Percentiles rank a stretch among this genome's conserved stretches.
phyloP scores from a whole-genome alignment of 2,888 invertebrate genomes.

The Xestoiulus laeticollis region DNA sequence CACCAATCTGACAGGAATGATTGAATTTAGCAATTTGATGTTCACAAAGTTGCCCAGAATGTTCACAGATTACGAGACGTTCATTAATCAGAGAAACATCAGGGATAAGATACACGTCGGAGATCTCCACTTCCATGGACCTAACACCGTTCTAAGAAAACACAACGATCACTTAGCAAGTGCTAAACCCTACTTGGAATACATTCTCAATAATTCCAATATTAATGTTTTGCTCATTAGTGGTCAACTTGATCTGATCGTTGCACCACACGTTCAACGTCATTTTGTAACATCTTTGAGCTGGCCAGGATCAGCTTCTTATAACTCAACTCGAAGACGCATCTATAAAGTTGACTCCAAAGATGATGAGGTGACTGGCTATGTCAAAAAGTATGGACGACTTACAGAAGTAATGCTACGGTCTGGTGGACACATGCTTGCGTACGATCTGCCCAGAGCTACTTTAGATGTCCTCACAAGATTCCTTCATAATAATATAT shows the following conservation, averaged over 20 bases:
- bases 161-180: conserved; percentile 83
- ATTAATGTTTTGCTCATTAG: conserved; percentile 73
- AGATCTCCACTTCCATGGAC: conserved; percentile 72
- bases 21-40: conserved; percentile 79
- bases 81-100: conserved; percentile 72
- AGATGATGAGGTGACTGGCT: conserved; percentile 74
- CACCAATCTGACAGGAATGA: conserved; percentile 78
- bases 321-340: conserved; percentile 28
- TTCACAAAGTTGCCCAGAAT: conserved; percentile 65
- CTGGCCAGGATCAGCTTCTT: conserved; percentile 60
- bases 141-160: conserved; percentile 76
- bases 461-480: conserved; percentile 77
- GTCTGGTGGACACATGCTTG: conserved; percentile 85
- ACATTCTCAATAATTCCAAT: conserved; percentile 62
- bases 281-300: background rate
- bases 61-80: conserved; percentile 68
- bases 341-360: conserved; percentile 56
- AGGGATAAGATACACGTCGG: conserved; percentile 86
- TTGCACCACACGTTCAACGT: conserved; percentile 58
- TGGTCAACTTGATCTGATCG: conserved; percentile 83
- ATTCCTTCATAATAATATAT: conserved; percentile 70
- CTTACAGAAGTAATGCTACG: conserved; percentile 78
- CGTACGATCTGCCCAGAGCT: conserved; percentile 80
- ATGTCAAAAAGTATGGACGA: conserved; percentile 76
- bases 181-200: conserved; percentile 69